Evolutionary conservation across 2,888 invertebrate genomes (phyloP), one percentile per base, ranked within the genome.

Genomic region (Clunio marinus): DNA sequence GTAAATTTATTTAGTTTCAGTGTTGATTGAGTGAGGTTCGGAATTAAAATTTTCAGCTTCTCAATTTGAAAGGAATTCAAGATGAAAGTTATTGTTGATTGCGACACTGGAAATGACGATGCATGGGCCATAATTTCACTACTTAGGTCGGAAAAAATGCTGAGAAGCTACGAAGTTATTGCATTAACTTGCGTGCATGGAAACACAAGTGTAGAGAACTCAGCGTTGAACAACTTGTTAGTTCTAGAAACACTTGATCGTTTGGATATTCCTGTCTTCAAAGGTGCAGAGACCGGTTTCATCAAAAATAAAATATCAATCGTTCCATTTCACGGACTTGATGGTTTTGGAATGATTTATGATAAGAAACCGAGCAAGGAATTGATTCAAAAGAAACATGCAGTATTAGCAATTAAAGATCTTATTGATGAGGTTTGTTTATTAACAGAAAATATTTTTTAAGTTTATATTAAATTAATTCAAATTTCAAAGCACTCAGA

Each of bases 151-250:
- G 83, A 85, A 70, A 66, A 69, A 51, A 55, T 25, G 27, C 24
- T 70, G 2, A n/a, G n/a, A n/a, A 70, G 70, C 24, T 41, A 69
- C 2, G 70, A 72, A 62, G 70, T 92, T 45, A 75, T 88, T 57
- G 91, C 83, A 1, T 82, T 93, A 1, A 91, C 91, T 0, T 89
- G 89, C 65, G 86, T 85, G 0, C 82, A 84, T 72, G 93, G 93
- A 1, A 93, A 92, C 74, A 88, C 89, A 0, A 77, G 76, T 1
- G 80, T 90, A 63, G 83, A 87, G 10, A 84, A 89, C 74, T 88
- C 87, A 0, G 82, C 82, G 27, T 78, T 77, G 17, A 92, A 93
- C 75, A 87, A 89, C 24, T 82, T 87, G 55, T 82, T 86, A 71
- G 84, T 88, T 66, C 76, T 92, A 10, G 80, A 83, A 72, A 78